A percentile compares a stretch with the other conserved stretches of the same genome.
Conservation (phyloP, 2,888 invertebrate species). For the Macrophya alboannulata region DNA sequence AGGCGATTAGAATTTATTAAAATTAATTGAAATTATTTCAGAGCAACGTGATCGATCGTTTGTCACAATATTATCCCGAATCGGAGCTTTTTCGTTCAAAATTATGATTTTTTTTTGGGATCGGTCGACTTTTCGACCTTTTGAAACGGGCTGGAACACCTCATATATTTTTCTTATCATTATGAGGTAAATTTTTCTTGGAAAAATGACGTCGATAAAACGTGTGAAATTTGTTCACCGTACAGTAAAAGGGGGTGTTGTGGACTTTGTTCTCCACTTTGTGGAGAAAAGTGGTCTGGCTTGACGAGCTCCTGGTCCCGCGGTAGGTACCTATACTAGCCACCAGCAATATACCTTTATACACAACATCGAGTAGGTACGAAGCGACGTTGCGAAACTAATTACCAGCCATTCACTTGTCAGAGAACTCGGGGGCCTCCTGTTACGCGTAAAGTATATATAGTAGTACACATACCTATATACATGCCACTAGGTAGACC, state of each 20-base stretch:
- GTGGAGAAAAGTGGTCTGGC: conserved; percentile 10
- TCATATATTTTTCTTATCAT: too few species aligned
- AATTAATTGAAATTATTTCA: not conserved
- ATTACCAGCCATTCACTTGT: conserved; percentile 50
- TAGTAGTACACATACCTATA: not conserved
- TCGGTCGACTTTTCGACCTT: too few species aligned
- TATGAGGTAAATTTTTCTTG: not conserved
- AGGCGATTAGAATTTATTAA: not conserved
- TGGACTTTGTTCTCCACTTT: conserved; percentile 11
- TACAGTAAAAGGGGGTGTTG: not conserved
- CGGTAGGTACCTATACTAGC: not conserved
- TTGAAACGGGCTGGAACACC: too few species aligned
- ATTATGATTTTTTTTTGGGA: too few species aligned
- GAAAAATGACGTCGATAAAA: not conserved
- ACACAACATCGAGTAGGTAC: not conserved
- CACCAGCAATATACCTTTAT: not conserved
- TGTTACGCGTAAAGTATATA: conserved; percentile 38
- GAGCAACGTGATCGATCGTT: not conserved
- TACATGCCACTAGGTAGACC: conserved; percentile 7
- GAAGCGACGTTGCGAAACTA: conserved; percentile 51
- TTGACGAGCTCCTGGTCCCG: not conserved
- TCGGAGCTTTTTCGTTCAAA: too few species aligned
- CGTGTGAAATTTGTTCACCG: not conserved
- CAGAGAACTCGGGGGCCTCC: conserved; percentile 22
- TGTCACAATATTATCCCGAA: not conserved